A percentile compares a stretch with the other conserved stretches of the same genome.
phyloP scores from a whole-genome alignment of 1,140 invertebrate genomes.

The Ceratina japonica region DNA sequence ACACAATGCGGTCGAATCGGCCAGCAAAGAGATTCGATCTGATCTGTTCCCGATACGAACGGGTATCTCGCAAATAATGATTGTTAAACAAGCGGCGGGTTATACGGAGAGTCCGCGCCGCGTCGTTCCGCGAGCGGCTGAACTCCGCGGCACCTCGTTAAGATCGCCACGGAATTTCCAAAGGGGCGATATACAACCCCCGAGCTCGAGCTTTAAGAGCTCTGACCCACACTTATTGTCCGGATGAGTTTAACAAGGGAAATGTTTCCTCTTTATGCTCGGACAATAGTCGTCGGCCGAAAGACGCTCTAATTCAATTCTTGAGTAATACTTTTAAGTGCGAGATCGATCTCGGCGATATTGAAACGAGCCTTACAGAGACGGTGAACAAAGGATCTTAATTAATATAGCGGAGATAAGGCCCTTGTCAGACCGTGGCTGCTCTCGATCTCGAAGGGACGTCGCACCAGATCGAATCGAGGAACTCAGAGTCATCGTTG shows the following conservation, averaged over 20 bases:
- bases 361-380: neutral
- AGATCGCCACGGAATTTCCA: constrained; percentile 51
- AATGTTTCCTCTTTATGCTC: constrained; percentile 1
- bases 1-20: constrained; percentile 63
- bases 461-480: constrained; percentile 50
- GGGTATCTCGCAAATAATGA: constrained; percentile 73
- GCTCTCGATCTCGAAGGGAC: constrained; percentile 10
- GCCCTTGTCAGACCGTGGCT: constrained; percentile 2
- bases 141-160: constrained; percentile 70
- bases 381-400: constrained; percentile 54
- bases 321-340: neutral
- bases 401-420: constrained; percentile 57
- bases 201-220: constrained; percentile 2
- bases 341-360: neutral
- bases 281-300: neutral
- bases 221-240: neutral
- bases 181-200: constrained; percentile 50
- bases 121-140: constrained; percentile 63
- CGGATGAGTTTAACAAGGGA: constrained; percentile 1
- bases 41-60: constrained; percentile 68
- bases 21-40: constrained; percentile 67
- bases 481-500: constrained; percentile 40
- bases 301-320: neutral
- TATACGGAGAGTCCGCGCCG: constrained; percentile 46
- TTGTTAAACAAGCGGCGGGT: constrained; percentile 72